Evolutionary conservation across 2,797 vertebrate genomes (phyloP).

Genomic region (Amphiprion clarkii): DNA sequence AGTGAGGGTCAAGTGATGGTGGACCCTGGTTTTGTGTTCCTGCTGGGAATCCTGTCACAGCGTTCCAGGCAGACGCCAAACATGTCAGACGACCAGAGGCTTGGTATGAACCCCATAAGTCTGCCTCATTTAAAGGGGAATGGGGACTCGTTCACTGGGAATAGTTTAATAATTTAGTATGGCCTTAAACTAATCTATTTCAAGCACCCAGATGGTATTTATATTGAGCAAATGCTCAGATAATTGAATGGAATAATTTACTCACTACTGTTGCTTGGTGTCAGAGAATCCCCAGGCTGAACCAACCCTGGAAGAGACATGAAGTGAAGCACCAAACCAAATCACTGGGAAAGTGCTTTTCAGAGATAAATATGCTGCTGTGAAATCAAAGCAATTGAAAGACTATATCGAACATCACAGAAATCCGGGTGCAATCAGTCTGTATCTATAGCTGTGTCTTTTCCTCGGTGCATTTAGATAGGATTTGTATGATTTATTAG

Average conservation of each 20-base stretch:
- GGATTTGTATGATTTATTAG: slow-evolving; percentile 43
- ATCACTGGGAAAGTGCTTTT: slow-evolving; percentile 66
- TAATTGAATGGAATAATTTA: slow-evolving; percentile 87
- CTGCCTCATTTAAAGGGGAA: slow-evolving; percentile 82
- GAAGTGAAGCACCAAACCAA: slow-evolving; percentile 66
- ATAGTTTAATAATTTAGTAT: slow-evolving; percentile 85
- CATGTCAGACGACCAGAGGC: slow-evolving; percentile 59
- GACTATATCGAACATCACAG: slow-evolving; percentile 32
- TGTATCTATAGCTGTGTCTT: slow-evolving; percentile 13
- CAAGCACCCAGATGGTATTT: slow-evolving; percentile 85
- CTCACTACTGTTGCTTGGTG: slow-evolving; percentile 78
- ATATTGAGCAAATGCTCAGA: slow-evolving; percentile 84
- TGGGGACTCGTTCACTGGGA: slow-evolving; percentile 81
- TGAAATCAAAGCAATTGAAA: slow-evolving; percentile 66
- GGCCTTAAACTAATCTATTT: slow-evolving; percentile 87
- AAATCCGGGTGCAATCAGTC: slow-evolving; percentile 39
- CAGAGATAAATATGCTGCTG: slow-evolving; percentile 49
- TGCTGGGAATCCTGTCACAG: slow-evolving; percentile 57
- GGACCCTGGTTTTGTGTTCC: slow-evolving; percentile 52
- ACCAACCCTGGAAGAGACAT: slow-evolving; percentile 69
- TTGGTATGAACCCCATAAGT: slow-evolving; percentile 75
- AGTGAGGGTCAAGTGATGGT: slow-evolving; percentile 61
- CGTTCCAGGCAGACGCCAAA: slow-evolving; percentile 41
- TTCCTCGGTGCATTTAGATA: slow-evolving; percentile 29
- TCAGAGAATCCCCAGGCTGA: slow-evolving; percentile 70